Evolutionary conservation across 2,113 vertebrate genomes (phyloP).

Genomic region (Carlito syrichta): DNA sequence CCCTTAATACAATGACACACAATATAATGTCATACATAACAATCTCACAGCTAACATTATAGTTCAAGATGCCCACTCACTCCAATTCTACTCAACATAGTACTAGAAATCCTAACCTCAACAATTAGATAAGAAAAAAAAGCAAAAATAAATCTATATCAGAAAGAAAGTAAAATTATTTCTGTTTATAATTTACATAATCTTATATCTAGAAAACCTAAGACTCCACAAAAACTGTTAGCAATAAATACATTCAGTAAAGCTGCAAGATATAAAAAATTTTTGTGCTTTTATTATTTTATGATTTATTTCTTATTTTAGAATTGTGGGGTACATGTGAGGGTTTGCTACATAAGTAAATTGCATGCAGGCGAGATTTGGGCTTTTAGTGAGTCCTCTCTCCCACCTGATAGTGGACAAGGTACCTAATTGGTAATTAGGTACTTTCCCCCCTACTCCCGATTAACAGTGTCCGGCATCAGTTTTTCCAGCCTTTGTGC

Average conservation of each 20-base stretch:
- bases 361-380: too few species aligned
- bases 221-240: not conserved
- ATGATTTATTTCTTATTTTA: too few species aligned
- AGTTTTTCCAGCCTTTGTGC: too few species aligned
- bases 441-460: too few species aligned
- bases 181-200: not conserved
- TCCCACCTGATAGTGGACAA: too few species aligned
- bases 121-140: not conserved
- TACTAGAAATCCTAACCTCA: not conserved
- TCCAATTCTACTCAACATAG: not conserved
- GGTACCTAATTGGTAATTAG: too few species aligned
- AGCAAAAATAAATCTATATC: not conserved
- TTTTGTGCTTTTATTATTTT: too few species aligned
- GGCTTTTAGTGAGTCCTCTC: too few species aligned
- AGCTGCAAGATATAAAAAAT: not conserved
- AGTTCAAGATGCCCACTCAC: not conserved
- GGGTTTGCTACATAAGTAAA: too few species aligned
- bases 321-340: too few species aligned
- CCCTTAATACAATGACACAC: not conserved
- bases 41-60: not conserved
- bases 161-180: not conserved
- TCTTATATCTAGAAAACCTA: not conserved
- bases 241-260: not conserved
- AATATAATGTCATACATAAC: not conserved
- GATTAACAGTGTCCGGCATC: too few species aligned